These are phyloP conservation scores for Phainopepla nitens DNA, from an alignment of 2,113 vertebrate genomes.

Conservation along the genomic window DNA sequence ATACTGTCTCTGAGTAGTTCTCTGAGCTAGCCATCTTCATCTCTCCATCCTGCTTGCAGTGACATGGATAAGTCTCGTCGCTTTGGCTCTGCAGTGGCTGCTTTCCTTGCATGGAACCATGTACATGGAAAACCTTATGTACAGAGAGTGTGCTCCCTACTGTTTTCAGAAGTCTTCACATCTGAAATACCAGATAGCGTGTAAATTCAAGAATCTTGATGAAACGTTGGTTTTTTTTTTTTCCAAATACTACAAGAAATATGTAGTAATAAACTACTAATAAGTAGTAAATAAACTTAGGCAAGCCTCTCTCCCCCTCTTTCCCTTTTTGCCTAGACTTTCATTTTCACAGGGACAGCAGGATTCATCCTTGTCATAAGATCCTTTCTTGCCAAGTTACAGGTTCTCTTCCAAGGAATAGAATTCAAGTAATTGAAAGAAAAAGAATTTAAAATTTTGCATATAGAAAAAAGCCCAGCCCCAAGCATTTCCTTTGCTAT, in stretches of 20 bases:
- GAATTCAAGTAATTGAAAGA: background rate
- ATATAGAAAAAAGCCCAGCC: background rate
- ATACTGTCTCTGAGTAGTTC: background rate
- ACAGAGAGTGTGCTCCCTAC: background rate
- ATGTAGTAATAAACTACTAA: too few species aligned
- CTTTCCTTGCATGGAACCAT: background rate
- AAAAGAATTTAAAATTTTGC: background rate
- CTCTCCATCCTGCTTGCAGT: background rate
- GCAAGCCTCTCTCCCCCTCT: background rate
- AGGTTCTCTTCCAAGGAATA: background rate
- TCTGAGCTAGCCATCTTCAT: background rate
- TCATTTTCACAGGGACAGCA: background rate
- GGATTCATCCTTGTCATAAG: background rate
- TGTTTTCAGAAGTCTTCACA: background rate
- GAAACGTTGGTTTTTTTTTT: background rate
- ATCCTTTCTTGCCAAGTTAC: background rate
- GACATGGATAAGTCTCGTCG: background rate
- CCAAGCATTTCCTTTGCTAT: background rate
- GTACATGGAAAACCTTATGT: rapidly evolving
- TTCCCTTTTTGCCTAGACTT: background rate
- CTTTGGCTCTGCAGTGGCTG: background rate
- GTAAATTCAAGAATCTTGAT: background rate
- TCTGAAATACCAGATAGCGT: background rate
- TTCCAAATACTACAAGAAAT: background rate
- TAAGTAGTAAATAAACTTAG: background rate